Evolutionary conservation across 2,888 invertebrate species (phyloP), one percentile per base, ranked within the genome.

Genomic region (Cephus pygmeus): DNA sequence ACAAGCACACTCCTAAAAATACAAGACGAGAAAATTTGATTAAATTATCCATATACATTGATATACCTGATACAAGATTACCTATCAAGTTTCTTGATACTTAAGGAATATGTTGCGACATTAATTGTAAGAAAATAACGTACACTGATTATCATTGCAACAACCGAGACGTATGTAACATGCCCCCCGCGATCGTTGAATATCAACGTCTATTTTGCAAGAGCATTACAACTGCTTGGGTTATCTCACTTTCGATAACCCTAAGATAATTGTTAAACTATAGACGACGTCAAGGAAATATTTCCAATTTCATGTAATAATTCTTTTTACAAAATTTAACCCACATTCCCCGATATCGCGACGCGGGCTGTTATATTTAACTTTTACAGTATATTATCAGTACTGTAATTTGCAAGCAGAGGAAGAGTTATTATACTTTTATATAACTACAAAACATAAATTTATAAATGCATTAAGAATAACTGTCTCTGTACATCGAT

Each of bases 241-340:
- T 69, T 12, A 69, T 74, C 33, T 34, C 40, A 77, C 34, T 36
- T 34, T 75, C 71, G 77, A 77, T 77, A 77, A 77, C 77, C 77
- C 56, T 34, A 71, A 77, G 75, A n/a, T 77, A 71, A 69, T 69
- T 75, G 36, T 75, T 71, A 23, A 69, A 71, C 15, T 73, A 77
- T 75, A 56, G 56, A 56, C 9, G 23, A 56, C 9, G 56, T 56
- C 56, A 23, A 56, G 23, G 56, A 23, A 56, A 56, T 23, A 56
- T 56, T 56, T 56, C 0, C 1, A 56, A 56, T 56, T 56, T 56
- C 56, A 56, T 56, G 15, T 23, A 2, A 23, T 56, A 56, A 23
- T 23, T 23, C 56, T 2, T 56, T 56, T 9, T 23, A 56, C 9
- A 56, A 56, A 9, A 56, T 56, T 56, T 56, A 23, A 56, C 56